Conservation (phyloP, 2,797 vertebrate species). For the Pterois miles region DNA sequence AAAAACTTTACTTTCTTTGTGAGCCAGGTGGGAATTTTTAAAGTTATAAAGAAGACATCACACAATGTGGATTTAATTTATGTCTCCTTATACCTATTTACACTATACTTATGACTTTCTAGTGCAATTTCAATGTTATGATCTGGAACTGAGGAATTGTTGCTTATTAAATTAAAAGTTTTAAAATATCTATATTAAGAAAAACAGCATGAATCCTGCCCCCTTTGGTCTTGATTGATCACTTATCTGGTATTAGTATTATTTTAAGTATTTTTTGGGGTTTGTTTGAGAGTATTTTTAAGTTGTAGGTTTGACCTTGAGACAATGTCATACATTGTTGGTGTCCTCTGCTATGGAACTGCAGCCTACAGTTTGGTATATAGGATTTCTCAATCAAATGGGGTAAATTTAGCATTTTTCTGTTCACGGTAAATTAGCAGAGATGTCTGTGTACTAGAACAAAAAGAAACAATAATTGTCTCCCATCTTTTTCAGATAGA, state of each 20-base stretch:
- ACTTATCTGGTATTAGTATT: background rate
- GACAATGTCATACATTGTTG: conserved; percentile 40
- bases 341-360: background rate
- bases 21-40: background rate
- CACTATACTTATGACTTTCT: background rate
- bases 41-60: conserved; percentile 39
- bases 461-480: background rate
- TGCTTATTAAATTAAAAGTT: background rate
- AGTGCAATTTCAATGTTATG: background rate
- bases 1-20: background rate
- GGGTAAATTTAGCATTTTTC: background rate
- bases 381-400: background rate
- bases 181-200: no score
- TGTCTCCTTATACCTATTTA: background rate
- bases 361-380: background rate
- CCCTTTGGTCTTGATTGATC: background rate
- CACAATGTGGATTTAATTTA: conserved; percentile 22
- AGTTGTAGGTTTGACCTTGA: conserved; percentile 50
- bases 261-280: background rate
- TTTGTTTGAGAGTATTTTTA: background rate
- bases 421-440: background rate
- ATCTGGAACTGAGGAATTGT: background rate
- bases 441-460: background rate
- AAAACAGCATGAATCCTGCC: background rate
- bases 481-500: background rate